phyloP scores from a whole-genome alignment of 2,113 vertebrate genomes.

The human region GRCh38 chr5:20713001-20713500 shows the following conservation, averaged over 20 bases:
- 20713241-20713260: neutral
- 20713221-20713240: neutral
- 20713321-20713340: neutral
- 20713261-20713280: neutral
- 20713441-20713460: neutral
- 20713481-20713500: neutral
- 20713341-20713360: neutral
- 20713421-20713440: neutral
- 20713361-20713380: neutral
- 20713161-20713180: neutral
- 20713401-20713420: neutral
- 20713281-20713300: neutral
- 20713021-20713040: conserved; percentile 27
- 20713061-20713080: neutral
- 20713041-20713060: neutral
- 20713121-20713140: neutral
- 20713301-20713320: neutral
- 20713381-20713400: neutral
- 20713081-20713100: neutral
- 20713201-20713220: neutral
- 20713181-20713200: neutral
- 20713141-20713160: neutral
- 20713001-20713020: neutral
- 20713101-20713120: neutral
- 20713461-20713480: neutral